phyloP scores from a whole-genome alignment of 2,797 vertebrate species.

The Astyanax mexicanus region DNA sequence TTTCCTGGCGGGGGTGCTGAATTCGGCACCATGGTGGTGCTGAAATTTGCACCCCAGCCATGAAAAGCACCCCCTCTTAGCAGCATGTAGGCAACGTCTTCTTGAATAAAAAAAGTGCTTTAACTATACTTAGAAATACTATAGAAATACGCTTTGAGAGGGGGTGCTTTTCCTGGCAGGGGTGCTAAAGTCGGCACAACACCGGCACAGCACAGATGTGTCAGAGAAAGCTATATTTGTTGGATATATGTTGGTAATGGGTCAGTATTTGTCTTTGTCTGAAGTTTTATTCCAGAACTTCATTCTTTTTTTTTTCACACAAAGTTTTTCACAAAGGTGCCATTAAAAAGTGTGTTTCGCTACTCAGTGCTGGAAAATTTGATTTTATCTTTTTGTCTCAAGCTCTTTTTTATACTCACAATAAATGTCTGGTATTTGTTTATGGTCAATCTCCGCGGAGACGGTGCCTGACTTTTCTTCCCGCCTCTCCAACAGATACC shows the following conservation, averaged over 20 bases:
- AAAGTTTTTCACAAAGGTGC: slow-evolving; percentile 9
- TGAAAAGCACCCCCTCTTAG: no score
- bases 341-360: background rate
- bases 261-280: slow-evolving; percentile 17
- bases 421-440: slow-evolving; percentile 52
- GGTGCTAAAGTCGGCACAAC: no score
- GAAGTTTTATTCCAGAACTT: background rate
- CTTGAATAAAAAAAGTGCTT: no score
- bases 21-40: no score
- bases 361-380: slow-evolving; percentile 4
- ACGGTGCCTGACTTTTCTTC: slow-evolving; percentile 1
- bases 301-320: background rate
- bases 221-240: slow-evolving; percentile 23
- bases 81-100: no score
- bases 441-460: slow-evolving; percentile 29
- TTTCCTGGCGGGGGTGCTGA: no score
- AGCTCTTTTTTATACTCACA: slow-evolving; percentile 49
- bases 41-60: no score
- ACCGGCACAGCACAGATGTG: no score
- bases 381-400: slow-evolving; percentile 49
- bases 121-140: no score
- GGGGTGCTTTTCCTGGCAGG: no score
- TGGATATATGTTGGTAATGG: background rate
- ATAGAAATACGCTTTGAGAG: no score
- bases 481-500: background rate